Evolutionary conservation across 2,888 invertebrate genomes (phyloP).

Genomic region (Arctia plantaginis): DNA sequence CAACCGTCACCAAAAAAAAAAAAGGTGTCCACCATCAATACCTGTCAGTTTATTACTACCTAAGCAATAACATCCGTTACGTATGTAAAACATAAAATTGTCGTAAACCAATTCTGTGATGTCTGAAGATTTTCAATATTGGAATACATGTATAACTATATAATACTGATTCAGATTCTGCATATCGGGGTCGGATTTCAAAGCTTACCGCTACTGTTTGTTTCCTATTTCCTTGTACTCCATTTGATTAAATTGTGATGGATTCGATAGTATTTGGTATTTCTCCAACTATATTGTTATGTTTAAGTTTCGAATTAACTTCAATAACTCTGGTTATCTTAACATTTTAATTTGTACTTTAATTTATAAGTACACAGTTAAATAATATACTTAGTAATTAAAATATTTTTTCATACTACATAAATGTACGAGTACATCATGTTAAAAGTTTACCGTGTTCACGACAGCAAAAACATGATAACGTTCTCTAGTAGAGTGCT

Average conservation of each 20-base stretch:
- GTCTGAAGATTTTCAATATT: background rate
- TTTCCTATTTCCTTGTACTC: background rate
- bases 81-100: background rate
- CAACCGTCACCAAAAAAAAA: too few relatives aligned
- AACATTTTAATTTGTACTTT: background rate
- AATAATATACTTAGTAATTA: background rate
- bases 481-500: constrained; percentile 27
- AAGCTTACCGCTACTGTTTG: background rate
- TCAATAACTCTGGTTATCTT: background rate
- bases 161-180: background rate
- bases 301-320: background rate
- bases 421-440: background rate
- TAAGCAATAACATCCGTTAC: background rate
- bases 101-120: background rate
- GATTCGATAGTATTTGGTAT: background rate
- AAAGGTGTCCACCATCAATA: background rate
- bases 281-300: background rate
- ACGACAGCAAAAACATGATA: background rate
- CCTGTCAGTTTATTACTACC: background rate
- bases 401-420: background rate
- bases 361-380: background rate
- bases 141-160: background rate
- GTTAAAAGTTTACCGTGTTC: background rate
- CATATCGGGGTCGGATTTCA: background rate
- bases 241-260: background rate